Percentiles rank a stretch among this genome's conserved stretches.
Evolutionary conservation across 2,888 invertebrate genomes (phyloP).

Genomic region (Ecliptopera silaceata): DNA sequence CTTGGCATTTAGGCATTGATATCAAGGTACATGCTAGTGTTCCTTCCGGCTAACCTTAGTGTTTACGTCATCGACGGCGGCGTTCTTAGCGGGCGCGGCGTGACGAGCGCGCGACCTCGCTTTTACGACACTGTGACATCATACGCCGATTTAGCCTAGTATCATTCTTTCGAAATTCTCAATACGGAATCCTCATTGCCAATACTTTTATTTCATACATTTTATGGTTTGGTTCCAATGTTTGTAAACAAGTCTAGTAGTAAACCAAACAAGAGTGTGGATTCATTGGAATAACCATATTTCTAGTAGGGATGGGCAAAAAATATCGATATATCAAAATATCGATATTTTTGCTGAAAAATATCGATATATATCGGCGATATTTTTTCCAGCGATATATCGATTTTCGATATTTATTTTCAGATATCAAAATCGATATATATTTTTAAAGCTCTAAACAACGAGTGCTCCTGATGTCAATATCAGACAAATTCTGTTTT

Average conservation of each 20-base stretch:
- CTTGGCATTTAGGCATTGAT: conserved; percentile 31
- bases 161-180: conserved; percentile 42
- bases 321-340: too few relatives aligned
- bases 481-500: too few relatives aligned
- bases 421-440: too few relatives aligned
- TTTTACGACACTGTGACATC: conserved; percentile 81
- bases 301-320: too few relatives aligned
- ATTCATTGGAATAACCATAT: too few relatives aligned
- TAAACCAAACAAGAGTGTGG: not conserved
- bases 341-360: too few relatives aligned
- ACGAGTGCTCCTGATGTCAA: too few relatives aligned
- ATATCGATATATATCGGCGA: too few relatives aligned
- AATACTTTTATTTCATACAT: conserved; percentile 18
- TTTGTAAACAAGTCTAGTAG: conserved; percentile 33
- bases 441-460: too few relatives aligned
- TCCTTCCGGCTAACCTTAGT: conserved; percentile 75
- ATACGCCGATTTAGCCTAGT: conserved; percentile 71
- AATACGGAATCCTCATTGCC: conserved; percentile 17
- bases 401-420: too few relatives aligned
- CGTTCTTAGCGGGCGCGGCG: conserved; percentile 65
- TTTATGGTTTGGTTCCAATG: conserved; percentile 11
- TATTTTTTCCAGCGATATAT: too few relatives aligned
- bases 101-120: conserved; percentile 78
- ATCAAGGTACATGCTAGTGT: conserved; percentile 38
- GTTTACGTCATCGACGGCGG: conserved; percentile 80